A percentile compares a stretch with the other conserved stretches of the same genome.
phyloP scores from a whole-genome alignment of 2,113 vertebrate species.

The Campylorhamphus procurvoides region DNA sequence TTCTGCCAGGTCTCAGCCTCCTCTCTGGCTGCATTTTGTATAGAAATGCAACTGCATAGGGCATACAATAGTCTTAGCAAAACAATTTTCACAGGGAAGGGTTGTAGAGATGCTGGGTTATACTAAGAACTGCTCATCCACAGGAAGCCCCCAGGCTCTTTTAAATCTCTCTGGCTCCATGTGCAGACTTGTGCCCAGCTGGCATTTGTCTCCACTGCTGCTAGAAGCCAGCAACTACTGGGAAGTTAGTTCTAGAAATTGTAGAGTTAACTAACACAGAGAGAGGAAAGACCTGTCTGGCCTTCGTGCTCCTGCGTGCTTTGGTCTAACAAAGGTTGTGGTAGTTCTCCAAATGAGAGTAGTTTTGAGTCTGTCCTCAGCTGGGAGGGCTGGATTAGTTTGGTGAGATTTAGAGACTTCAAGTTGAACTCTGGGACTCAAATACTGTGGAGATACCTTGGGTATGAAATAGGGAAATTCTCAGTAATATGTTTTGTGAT shows the following conservation, averaged over 20 bases:
- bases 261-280: fast-evolving
- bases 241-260: neutral
- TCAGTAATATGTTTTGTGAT: neutral
- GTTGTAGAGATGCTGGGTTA: neutral
- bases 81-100: neutral
- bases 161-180: neutral
- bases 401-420: neutral
- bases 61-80: neutral
- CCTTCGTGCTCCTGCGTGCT: neutral
- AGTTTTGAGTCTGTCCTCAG: neutral
- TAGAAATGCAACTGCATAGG: neutral
- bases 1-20: neutral
- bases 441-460: neutral
- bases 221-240: neutral
- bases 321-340: neutral
- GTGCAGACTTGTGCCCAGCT: neutral
- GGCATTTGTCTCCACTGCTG: neutral
- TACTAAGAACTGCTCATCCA: neutral
- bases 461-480: neutral
- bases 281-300: neutral
- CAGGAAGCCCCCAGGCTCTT: neutral
- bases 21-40: neutral
- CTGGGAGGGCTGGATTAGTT: neutral
- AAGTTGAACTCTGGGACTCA: neutral
- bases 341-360: neutral